Evolutionary conservation across 2,888 invertebrate genomes (phyloP), one percentile per base, ranked within the genome.

Genomic region (Corythucha ciliata): DNA sequence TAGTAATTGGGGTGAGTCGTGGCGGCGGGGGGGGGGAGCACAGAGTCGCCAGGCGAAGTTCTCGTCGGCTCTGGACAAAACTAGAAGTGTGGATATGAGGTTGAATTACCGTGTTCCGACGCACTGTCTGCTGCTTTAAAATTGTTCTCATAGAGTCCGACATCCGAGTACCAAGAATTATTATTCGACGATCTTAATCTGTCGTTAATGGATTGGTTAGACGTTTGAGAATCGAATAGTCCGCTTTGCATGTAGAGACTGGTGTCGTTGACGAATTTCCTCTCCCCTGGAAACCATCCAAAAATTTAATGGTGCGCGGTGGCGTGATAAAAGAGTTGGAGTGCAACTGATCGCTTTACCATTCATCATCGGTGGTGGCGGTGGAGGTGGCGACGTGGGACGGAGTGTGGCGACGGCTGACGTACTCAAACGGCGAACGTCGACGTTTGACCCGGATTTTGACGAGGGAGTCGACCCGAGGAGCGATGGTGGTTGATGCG

Each of bases 301-400:
- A 39, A 14, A 46, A 34, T n/a, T n/a, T n/a, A n/a, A n/a, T n/a
- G n/a, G n/a, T n/a, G n/a, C n/a, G n/a, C n/a, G n/a, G n/a, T n/a
- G n/a, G n/a, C n/a, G n/a, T n/a, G n/a, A n/a, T n/a, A n/a, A n/a
- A n/a, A n/a, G n/a, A n/a, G n/a, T n/a, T n/a, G n/a, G n/a, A n/a
- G n/a, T n/a, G n/a, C n/a, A n/a, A n/a, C n/a, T n/a, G n/a, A n/a
- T n/a, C n/a, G n/a, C n/a, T n/a, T 25, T 26, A 50, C 50, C 51
- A 29, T 51, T 51, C 32, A 52, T 41, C 39, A 49, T 41, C 12
- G 58, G 58, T 2, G 64, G 63, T 1, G 72, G 72, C 2, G 71
- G 72, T 24, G 69, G 69, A 7, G 72, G 72, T 0, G 62, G 62
- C 4, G 60, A 61, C 12, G 57, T 60, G 6, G 62, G 62, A 29